Conservation (phyloP, 2,113 vertebrate species). For the Candoia aspera region DNA sequence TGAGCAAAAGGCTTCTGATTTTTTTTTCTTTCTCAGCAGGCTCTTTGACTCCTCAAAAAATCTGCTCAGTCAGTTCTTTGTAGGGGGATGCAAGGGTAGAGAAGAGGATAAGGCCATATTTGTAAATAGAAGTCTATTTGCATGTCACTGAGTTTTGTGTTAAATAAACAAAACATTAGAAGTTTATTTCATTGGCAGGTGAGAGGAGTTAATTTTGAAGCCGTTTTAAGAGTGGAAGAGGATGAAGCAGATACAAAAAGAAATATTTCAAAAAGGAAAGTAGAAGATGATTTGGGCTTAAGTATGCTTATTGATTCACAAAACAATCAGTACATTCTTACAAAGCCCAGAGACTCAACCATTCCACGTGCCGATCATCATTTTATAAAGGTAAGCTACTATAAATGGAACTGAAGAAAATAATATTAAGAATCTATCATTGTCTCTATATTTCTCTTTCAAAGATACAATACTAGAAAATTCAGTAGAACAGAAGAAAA, state of each 20-base stretch:
- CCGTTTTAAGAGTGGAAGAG: constrained; percentile 92
- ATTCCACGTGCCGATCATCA: constrained; percentile 94
- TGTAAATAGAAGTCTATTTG: neutral
- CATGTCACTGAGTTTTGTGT: neutral
- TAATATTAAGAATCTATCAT: neutral
- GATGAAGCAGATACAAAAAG: constrained; percentile 86
- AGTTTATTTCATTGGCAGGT: constrained; percentile 72
- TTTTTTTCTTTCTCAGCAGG: neutral
- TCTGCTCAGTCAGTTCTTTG: neutral
- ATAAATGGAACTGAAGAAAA: neutral
- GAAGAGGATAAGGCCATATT: neutral
- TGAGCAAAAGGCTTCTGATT: neutral
- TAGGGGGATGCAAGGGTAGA: neutral
- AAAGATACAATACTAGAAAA: neutral
- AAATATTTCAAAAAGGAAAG: constrained; percentile 82
- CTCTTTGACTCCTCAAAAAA: neutral
- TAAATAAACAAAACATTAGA: neutral
- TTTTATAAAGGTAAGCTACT: constrained; percentile 87
- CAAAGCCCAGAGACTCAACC: constrained; percentile 93
- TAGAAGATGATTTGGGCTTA: constrained; percentile 88
- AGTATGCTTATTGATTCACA: constrained; percentile 99
- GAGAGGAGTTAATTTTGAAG: constrained; percentile 95
- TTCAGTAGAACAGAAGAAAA: neutral
- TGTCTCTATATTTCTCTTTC: neutral
- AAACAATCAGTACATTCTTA: constrained; percentile 97